Percentiles rank a stretch among this genome's conserved stretches.
Evolutionary conservation across 2,113 vertebrate species (phyloP).

Genomic region (Phalacrocorax carbo): DNA sequence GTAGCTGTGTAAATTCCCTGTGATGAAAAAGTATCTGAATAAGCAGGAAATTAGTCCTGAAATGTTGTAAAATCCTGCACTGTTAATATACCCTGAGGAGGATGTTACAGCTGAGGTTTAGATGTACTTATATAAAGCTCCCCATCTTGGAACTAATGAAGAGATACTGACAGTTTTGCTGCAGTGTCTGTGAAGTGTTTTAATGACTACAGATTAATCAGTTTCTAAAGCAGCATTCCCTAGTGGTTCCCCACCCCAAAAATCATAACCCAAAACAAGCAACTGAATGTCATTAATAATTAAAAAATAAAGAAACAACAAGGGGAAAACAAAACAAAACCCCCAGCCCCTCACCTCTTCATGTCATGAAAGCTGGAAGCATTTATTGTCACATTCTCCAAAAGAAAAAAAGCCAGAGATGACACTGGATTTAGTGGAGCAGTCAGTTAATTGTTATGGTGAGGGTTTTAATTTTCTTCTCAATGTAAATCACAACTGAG

Average conservation of each 20-base stretch:
- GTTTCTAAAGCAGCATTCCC: slow-evolving; percentile 72
- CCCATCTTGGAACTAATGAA: slow-evolving; percentile 76
- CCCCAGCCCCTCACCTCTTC: background rate
- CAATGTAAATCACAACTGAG: slow-evolving; percentile 62
- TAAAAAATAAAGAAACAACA: background rate
- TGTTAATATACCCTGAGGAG: slow-evolving; percentile 44
- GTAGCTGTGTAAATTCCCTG: slow-evolving; percentile 27
- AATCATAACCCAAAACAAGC: slow-evolving; percentile 7
- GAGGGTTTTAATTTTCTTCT: slow-evolving; percentile 70
- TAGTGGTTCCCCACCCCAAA: slow-evolving; percentile 69
- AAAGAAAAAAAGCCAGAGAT: slow-evolving; percentile 6
- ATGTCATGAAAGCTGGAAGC: background rate
- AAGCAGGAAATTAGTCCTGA: slow-evolving; percentile 60
- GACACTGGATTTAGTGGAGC: slow-evolving; percentile 56
- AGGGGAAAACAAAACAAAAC: background rate
- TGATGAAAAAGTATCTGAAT: slow-evolving; percentile 54
- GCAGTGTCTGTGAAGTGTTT: slow-evolving; percentile 71
- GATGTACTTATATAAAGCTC: slow-evolving; percentile 62
- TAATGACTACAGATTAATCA: slow-evolving; percentile 81
- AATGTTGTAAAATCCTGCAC: slow-evolving; percentile 44
- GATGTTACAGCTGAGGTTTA: slow-evolving; percentile 50
- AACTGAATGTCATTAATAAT: slow-evolving; percentile 65
- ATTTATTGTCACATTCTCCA: background rate
- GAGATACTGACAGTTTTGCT: slow-evolving; percentile 71
- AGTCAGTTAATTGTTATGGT: slow-evolving; percentile 70